Evolutionary conservation across 2,797 vertebrate species (phyloP).

Genomic region (Anableps anableps): DNA sequence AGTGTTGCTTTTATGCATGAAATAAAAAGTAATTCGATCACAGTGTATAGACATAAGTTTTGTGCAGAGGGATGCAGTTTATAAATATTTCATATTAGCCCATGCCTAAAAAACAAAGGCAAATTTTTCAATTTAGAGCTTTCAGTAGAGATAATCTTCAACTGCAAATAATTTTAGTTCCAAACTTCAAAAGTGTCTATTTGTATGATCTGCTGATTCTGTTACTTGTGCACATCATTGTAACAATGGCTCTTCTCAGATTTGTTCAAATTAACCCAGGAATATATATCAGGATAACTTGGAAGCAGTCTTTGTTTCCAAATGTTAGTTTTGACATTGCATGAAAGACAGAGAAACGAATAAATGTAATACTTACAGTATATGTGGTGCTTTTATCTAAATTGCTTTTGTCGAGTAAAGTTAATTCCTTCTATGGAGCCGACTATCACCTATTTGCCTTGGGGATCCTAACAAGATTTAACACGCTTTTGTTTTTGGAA

Average conservation of each 20-base stretch:
- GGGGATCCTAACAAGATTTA: conserved; percentile 1
- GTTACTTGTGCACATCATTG: not conserved
- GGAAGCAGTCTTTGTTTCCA: not conserved
- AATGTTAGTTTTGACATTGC: not conserved
- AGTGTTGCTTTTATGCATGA: not conserved
- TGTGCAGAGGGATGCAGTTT: not conserved
- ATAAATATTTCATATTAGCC: not conserved
- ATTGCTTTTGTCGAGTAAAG: conserved; percentile 8
- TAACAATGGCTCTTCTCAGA: not conserved
- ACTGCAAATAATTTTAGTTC: not conserved
- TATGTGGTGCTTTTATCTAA: conserved; percentile 28
- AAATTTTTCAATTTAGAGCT: not conserved
- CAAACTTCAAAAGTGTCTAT: not conserved
- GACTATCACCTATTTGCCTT: conserved; percentile 3
- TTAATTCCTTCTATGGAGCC: not conserved
- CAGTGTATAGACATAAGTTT: too few relatives aligned
- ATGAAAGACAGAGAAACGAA: not conserved
- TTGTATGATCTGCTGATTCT: not conserved
- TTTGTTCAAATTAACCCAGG: not conserved
- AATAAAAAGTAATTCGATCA: not conserved
- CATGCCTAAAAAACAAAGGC: not conserved
- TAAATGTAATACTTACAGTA: conserved; percentile 14
- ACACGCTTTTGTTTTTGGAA: not conserved
- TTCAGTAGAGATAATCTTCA: not conserved
- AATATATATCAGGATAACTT: too few relatives aligned